Base-by-base conservation (phyloP, 2,113 vertebrate genomes). In the Hydropotes inermis region DNA sequence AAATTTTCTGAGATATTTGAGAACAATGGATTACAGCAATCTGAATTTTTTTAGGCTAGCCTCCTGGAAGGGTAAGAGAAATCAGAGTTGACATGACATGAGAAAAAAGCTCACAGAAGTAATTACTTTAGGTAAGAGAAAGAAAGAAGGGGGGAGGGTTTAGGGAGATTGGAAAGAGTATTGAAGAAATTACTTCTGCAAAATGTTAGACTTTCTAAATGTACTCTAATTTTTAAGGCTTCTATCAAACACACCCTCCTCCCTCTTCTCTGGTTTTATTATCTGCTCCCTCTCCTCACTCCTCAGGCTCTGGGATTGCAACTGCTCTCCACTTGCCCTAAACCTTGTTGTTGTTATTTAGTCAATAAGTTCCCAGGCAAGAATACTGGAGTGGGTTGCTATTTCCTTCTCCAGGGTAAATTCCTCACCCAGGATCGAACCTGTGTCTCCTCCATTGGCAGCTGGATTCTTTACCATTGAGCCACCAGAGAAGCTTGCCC, bases 1-100 rank as follows among this genome's bases (percentile, higher is more conserved):
- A 95, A 92, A 39, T 85, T 50, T 61, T 52, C 21, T 67, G 50
- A 82, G 39, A 47, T 89, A n/a, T 61, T 89, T 90, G 16, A 91
- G 14, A 39, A 47, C 92, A 86, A 86, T 30, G 33, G 33, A 43
- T 76, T 67, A 64, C 14, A 76, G 17, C 39, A 64, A 52, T 43
- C 12, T 87, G 28, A 70, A 2, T 3, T 50, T 52, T 50, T 88
- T 91, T 28, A 89, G 67, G 14, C 5, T 39, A 89, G 33, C 25
- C 52, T 91, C n/a, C 54, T 57, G n/a, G 30, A 79, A 89, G 7
- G n/a, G 7, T 58, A 82, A 87, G 60, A 87, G 43, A 28, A 17
- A 33, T 83, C 58, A 45, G n/a, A 52, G 23, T 25, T 95, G 84
- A 16, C 33, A 54, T 33, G 60, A 79, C 17, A 64, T 83, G 25